Base-by-base conservation (phyloP, 2,888 invertebrate species). In the Synergus laeviventris region DNA sequence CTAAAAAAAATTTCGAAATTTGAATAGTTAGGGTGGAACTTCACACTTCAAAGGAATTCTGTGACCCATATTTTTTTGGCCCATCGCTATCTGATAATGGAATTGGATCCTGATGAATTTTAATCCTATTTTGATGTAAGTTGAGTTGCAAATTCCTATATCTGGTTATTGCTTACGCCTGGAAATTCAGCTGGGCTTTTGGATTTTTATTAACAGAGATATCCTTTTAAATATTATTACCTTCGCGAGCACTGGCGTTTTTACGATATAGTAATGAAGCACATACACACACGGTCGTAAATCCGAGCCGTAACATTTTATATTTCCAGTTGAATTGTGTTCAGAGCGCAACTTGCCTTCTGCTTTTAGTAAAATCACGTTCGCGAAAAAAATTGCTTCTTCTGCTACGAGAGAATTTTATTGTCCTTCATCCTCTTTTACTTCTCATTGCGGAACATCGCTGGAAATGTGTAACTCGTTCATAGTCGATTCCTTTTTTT, bases 331-430 rank as follows among this genome's bases (percentile, higher is more conserved):
- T 70, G 49, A 70, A 70, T 70, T 70, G 45, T 70, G 70, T 49
- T 70, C 49, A 49, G 70, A 70, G 49, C 31, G 70, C 49, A 49
- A 70, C 49, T 70, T 70, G 70, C 24, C n/a, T 70, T 70, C 49
- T 70, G 49, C 70, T 70, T 49, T 70, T 70, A 70, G 70, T 49
- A 70, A 70, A 70, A 70, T 70, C 70, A 70, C 70, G 70, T 70
- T 16, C 12, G 24, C 16, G 12, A 49, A 70, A 70, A 70, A 70
- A 70, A 31, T 60, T 39, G 11, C 45, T 49, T 12, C 31, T 70
- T 49, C 31, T 49, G 11, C 42, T 42, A 42, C 21, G 31, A 49
- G 49, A n/a, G 49, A 70, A 49, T 49, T 70, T 70, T 70, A 49
- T 70, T 49, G 49, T 49, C 45, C 7, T 70, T 49, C 70, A 45